Base-by-base conservation (phyloP, 2,797 vertebrate genomes). In the Propithecus perrieri region DNA sequence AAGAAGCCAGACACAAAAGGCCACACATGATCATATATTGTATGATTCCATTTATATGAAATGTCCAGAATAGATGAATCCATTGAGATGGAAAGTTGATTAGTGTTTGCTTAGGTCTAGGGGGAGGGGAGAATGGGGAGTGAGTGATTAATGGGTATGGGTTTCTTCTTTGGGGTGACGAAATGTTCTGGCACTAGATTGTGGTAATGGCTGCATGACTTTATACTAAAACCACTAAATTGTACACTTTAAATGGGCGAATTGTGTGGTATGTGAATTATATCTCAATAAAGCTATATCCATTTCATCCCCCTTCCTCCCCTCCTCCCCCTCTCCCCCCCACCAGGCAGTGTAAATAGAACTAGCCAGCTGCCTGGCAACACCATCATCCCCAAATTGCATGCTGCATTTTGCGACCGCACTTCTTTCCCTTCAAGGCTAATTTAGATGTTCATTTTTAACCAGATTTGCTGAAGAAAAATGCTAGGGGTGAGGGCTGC, bases 1-100 rank as follows among this genome's bases (percentile, higher is more conserved):
- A 95, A 96, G 59, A 95, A 96, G 38, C 46, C 59, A 86, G 80
- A 89, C 14, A 92, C 48, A 76, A 89, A 92, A 86, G 48, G 75
- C 48, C 55, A n/a, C 41, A n/a, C 79, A 30, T 69, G 61, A 13
- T 48, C 28, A 75, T 46, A 33, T 7, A 65, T 74, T 90, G 10
- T 76, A 90, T 85, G 41, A 89, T 83, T 75, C 53, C 38, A 83
- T 57, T 57, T 80, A 80, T 57, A 38, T 74, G 63, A 90, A 93
- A 59, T 96, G 48, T 69, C 6, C n/a, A 93, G 61, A 87, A 61
- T 24, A 84, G 38, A 74, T 8, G 87, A 80, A 75, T 80, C 13
- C 61, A 71, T 57, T 95, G 86, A 91, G 38, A 81, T 65, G 11
- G 22, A 93, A 96, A 96, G 65, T 75, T 84, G 55, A 85, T 81